These are phyloP conservation scores for Matsumyia berberina DNA, from an alignment of 2,888 invertebrate species.

Conservation along the genomic window DNA sequence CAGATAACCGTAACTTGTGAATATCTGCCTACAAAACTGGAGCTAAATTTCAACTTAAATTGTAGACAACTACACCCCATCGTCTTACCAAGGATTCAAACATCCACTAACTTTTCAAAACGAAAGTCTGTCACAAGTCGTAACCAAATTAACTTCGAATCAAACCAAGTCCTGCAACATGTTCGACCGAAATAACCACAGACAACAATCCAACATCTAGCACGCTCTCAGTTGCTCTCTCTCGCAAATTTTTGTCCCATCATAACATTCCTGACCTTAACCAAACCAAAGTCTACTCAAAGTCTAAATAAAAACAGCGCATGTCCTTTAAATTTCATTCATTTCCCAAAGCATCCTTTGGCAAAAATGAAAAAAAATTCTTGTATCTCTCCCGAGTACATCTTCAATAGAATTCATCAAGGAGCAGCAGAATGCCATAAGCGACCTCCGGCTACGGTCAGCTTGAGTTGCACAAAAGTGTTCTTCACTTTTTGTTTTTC, in stretches of 20 bases:
- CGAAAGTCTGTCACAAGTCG: background rate
- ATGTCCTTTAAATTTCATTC: constrained; percentile 69
- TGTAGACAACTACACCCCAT: no score
- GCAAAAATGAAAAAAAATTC: constrained; percentile 9
- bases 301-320: constrained; percentile 42
- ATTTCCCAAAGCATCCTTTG: constrained; percentile 64
- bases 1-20: no score
- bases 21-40: no score
- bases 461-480: constrained; percentile 65
- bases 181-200: constrained; percentile 3
- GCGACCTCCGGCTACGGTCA: constrained; percentile 72
- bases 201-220: constrained; percentile 1
- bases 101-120: no score
- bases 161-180: constrained; percentile 12
- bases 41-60: no score
- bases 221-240: constrained; percentile 13
- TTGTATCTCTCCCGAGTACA: constrained; percentile 65
- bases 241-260: constrained; percentile 30
- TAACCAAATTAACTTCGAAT: background rate
- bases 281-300: constrained; percentile 36
- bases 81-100: no score
- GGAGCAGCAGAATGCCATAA: constrained; percentile 65
- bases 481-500: constrained; percentile 26
- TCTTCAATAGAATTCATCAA: constrained; percentile 73
- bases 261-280: constrained; percentile 73